phyloP scores from a whole-genome alignment of 1,140 invertebrate genomes.

The Trachymyrmex cornetzi region DNA sequence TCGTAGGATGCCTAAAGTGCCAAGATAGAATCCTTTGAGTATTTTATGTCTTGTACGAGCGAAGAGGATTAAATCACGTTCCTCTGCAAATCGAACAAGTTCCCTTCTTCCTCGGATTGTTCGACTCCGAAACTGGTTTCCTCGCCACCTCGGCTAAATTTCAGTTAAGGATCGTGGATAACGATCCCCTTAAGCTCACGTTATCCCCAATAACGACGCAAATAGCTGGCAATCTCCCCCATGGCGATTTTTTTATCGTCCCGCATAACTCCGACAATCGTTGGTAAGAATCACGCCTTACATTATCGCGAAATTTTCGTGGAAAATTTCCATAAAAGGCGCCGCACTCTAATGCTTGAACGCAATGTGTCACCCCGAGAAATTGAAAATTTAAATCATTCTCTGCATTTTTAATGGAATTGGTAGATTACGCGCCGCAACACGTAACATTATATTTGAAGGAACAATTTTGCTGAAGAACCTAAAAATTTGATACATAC shows the following conservation, averaged over 20 bases:
- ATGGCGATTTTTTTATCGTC: conserved; percentile 23
- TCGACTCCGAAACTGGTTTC: conserved; percentile 54
- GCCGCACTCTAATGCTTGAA: neutral
- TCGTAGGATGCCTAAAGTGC: neutral
- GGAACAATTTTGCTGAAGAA: too few species aligned
- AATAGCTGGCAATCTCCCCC: conserved; percentile 44
- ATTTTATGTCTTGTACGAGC: conserved; percentile 31
- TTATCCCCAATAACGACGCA: conserved; percentile 49
- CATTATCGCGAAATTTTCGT: conserved; percentile 24
- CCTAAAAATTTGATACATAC: too few species aligned
- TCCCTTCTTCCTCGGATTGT: conserved; percentile 30
- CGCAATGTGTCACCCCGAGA: neutral
- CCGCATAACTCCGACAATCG: conserved; percentile 1
- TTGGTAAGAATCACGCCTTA: neutral
- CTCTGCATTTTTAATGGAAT: neutral
- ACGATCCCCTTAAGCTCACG: conserved; percentile 54
- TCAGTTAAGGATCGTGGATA: conserved; percentile 55
- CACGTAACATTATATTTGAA: too few species aligned
- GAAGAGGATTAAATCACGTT: conserved; percentile 38
- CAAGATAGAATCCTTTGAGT: conserved; percentile 7
- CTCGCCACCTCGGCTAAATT: conserved; percentile 37
- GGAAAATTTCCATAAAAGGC: conserved; percentile 6
- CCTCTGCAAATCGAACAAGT: conserved; percentile 42
- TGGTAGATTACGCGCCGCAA: neutral
- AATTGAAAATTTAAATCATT: conserved; percentile 2